Evolutionary conservation across 2,113 vertebrate species (phyloP).

Genomic region (Prunella fulvescens): DNA sequence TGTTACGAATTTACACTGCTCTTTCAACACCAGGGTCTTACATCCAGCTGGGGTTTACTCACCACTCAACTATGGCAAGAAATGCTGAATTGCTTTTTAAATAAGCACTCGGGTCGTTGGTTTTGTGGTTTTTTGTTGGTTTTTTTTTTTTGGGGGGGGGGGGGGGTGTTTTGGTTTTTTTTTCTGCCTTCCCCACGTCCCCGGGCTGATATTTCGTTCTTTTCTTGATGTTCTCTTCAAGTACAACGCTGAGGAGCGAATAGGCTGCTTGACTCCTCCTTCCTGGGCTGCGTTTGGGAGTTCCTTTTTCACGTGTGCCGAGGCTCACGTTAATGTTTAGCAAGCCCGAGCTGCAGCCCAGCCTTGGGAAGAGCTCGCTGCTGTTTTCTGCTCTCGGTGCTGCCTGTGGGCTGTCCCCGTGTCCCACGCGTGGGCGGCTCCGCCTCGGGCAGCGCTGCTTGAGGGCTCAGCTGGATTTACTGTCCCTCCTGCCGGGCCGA

Average conservation of each 20-base stretch:
- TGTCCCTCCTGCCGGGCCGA: background rate
- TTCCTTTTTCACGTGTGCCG: background rate
- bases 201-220: background rate
- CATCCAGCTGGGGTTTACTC: background rate
- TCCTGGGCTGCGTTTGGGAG: background rate
- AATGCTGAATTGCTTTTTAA: background rate
- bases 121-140: too few species aligned
- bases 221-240: background rate
- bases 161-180: background rate
- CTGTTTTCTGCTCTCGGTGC: accelerated
- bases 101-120: accelerated
- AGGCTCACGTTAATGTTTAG: background rate
- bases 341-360: background rate
- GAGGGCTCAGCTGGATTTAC: background rate
- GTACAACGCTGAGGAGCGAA: accelerated
- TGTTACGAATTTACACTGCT: background rate
- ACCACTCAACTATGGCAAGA: background rate
- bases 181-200: background rate
- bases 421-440: background rate
- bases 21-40: background rate
- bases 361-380: background rate
- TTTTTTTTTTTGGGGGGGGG: background rate
- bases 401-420: background rate
- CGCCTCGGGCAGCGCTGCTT: background rate
- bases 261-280: background rate